These are phyloP conservation scores for Mus musculus DNA, from an alignment of 2,113 vertebrate species.

Conservation along the genomic window GRCm39 chr16:54853501-54854000, in stretches of 20 bases:
- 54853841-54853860: not conserved
- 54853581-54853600: not conserved
- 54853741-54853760: not conserved
- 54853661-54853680: not conserved
- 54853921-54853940: constrained; percentile 3
- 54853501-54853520: constrained; percentile 56
- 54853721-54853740: not conserved
- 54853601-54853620: not conserved
- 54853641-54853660: not conserved
- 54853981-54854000: constrained; percentile 14
- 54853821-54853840: not conserved
- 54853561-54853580: constrained; percentile 56
- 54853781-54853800: not conserved
- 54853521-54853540: not conserved
- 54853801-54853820: not conserved
- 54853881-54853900: not conserved
- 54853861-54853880: not conserved
- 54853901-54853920: not conserved
- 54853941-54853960: not conserved
- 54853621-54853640: not conserved
- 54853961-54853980: not conserved
- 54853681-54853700: not conserved
- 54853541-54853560: not conserved
- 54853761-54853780: not conserved
- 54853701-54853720: not conserved